These are phyloP conservation scores for Diarsia brunnea DNA, from an alignment of 2,888 invertebrate genomes.

Conservation along the genomic window DNA sequence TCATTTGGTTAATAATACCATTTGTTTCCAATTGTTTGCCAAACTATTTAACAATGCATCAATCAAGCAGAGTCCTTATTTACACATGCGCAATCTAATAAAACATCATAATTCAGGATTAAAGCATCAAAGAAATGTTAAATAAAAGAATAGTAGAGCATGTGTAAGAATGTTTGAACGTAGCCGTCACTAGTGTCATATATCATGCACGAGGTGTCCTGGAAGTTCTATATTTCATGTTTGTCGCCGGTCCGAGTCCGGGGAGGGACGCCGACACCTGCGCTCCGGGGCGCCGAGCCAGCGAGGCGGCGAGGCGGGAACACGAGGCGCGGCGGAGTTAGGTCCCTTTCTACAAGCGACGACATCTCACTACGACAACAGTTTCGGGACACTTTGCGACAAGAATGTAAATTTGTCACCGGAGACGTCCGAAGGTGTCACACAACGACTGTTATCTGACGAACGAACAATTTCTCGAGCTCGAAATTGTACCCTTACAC, in stretches of 20 bases:
- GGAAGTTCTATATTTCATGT: conserved; percentile 83
- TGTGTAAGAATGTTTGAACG: conserved; percentile 72
- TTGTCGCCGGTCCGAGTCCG: conserved; percentile 72
- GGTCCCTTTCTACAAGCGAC: conserved; percentile 41
- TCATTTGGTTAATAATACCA: conserved; percentile 17
- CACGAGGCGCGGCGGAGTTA: conserved; percentile 17
- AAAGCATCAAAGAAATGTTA: conserved; percentile 53
- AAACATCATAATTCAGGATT: conserved; percentile 3
- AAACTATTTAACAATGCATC: conserved; percentile 18
- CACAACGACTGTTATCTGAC: conserved; percentile 81
- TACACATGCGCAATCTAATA: background rate
- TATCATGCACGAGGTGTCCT: conserved; percentile 81
- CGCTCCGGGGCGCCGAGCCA: conserved; percentile 63
- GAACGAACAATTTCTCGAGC: conserved; percentile 71
- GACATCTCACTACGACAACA: conserved; percentile 64
- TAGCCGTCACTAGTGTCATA: conserved; percentile 77
- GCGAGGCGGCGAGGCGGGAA: conserved; percentile 24
- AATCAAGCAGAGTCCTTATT: conserved; percentile 20
- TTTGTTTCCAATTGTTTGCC: conserved; percentile 28
- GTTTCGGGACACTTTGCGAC: conserved; percentile 71
- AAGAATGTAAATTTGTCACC: conserved; percentile 83
- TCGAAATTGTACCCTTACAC: conserved; percentile 70
- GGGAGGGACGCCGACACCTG: conserved; percentile 75
- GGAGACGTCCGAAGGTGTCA: conserved; percentile 77
- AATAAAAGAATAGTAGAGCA: conserved; percentile 69